These are phyloP conservation scores for Agrypnia vestita DNA, from an alignment of 1,140 invertebrate genomes.

Conservation along the genomic window DNA sequence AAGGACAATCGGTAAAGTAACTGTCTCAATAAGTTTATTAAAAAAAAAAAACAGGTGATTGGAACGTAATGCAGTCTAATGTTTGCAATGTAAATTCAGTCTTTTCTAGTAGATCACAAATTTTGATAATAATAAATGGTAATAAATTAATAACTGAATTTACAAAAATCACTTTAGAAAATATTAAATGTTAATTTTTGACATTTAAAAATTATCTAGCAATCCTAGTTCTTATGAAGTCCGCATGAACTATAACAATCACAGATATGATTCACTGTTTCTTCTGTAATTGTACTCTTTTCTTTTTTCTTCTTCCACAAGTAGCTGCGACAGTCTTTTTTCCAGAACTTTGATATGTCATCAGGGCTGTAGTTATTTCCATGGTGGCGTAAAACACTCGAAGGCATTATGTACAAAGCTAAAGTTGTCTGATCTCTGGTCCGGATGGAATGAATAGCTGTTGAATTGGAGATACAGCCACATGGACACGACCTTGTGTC, in stretches of 20 bases:
- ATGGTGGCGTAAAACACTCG: slow-evolving; percentile 67
- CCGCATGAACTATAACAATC: neutral
- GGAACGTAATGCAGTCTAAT: too few relatives aligned
- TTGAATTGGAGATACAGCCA: slow-evolving; percentile 63
- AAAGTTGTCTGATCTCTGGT: slow-evolving; percentile 67
- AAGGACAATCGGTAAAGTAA: too few relatives aligned
- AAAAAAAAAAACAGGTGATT: too few relatives aligned
- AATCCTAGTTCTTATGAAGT: too few relatives aligned
- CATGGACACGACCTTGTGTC: slow-evolving; percentile 64
- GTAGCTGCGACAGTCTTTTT: slow-evolving; percentile 80
- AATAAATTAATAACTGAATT: too few relatives aligned
- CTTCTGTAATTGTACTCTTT: neutral
- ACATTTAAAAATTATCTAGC: too few relatives aligned
- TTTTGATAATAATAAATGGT: too few relatives aligned
- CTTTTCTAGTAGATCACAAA: too few relatives aligned
- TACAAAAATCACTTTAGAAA: too few relatives aligned
- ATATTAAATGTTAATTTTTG: too few relatives aligned
- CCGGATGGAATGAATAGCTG: slow-evolving; percentile 63
- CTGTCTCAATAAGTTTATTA: too few relatives aligned
- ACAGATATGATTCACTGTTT: neutral
- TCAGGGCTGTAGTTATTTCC: slow-evolving; percentile 66
- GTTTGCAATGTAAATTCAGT: too few relatives aligned
- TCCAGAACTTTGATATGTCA: slow-evolving; percentile 74
- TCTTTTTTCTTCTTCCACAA: slow-evolving; percentile 73
- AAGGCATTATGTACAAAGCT: slow-evolving; percentile 66